A percentile compares a stretch with the other conserved stretches of the same genome.
phyloP scores from a whole-genome alignment of 1,140 invertebrate genomes.

The Bursaphelenchus mucronatus region DNA sequence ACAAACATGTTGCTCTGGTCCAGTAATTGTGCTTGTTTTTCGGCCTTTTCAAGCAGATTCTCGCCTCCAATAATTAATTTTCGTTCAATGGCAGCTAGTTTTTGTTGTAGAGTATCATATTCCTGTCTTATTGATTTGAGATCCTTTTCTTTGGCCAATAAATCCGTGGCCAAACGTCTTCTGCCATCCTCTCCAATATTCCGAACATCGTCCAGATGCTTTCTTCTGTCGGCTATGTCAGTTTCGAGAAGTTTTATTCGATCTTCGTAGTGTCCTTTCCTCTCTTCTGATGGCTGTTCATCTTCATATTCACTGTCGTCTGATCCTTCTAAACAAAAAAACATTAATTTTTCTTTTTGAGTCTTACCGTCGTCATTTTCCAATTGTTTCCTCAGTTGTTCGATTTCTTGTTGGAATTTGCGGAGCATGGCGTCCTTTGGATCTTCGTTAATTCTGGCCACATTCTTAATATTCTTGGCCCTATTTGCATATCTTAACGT shows the following conservation, averaged over 20 bases:
- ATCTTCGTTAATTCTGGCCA: slow-evolving; percentile 91
- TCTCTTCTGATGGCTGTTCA: slow-evolving; percentile 29
- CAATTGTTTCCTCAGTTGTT: slow-evolving; percentile 79
- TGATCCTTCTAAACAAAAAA: slow-evolving; percentile 43
- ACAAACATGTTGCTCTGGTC: slow-evolving; percentile 71
- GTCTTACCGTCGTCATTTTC: slow-evolving; percentile 61
- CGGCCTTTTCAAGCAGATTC: slow-evolving; percentile 93
- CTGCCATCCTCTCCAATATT: slow-evolving; percentile 45
- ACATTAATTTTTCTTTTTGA: slow-evolving; percentile 30
- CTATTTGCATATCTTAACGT: slow-evolving; percentile 92
- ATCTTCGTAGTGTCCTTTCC: slow-evolving; percentile 34
- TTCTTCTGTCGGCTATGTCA: slow-evolving; percentile 31
- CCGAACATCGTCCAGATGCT: slow-evolving; percentile 23
- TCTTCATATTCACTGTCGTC: slow-evolving; percentile 56
- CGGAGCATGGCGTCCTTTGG: slow-evolving; percentile 91
- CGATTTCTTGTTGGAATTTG: slow-evolving; percentile 93
- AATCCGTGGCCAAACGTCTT: slow-evolving; percentile 40
- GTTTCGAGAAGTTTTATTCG: slow-evolving; percentile 39
- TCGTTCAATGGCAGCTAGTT: slow-evolving; percentile 82
- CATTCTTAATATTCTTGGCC: slow-evolving; percentile 95
- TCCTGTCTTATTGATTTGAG: slow-evolving; percentile 63
- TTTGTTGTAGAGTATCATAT: slow-evolving; percentile 71
- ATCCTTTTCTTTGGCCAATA: slow-evolving; percentile 40
- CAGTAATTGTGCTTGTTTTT: slow-evolving; percentile 82
- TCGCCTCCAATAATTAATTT: slow-evolving; percentile 96